Conservation (phyloP, 2,797 vertebrate species). For the Centropyge bicolor region DNA sequence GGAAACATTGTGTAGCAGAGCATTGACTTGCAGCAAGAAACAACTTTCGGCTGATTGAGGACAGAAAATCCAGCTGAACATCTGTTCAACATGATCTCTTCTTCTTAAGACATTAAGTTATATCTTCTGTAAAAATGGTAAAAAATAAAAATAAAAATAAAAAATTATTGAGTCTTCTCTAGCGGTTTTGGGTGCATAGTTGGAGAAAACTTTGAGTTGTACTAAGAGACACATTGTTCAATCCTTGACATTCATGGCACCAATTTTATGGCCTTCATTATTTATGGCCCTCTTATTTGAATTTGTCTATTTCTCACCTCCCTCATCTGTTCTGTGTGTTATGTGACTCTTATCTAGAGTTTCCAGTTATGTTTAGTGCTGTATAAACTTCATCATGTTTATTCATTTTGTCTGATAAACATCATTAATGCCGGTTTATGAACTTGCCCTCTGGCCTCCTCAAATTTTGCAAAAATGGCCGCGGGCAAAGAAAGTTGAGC, state of each 20-base stretch:
- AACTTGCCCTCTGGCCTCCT: no score
- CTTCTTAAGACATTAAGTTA: background rate
- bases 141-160: no score
- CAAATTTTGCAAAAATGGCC: no score
- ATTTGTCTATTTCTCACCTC: background rate
- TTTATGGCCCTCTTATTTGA: slow-evolving; percentile 1
- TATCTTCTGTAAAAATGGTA: background rate
- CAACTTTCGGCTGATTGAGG: background rate
- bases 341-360: background rate
- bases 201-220: background rate
- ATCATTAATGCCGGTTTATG: no score
- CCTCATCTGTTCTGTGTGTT: slow-evolving; percentile 14
- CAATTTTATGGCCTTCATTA: background rate
- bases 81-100: background rate
- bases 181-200: background rate
- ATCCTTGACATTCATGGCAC: background rate
- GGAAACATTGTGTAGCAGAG: background rate
- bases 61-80: background rate
- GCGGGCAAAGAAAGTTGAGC: no score
- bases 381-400: no score
- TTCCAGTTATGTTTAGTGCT: no score
- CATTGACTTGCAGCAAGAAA: background rate
- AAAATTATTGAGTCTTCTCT: background rate
- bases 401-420: no score
- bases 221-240: background rate